phyloP scores from a whole-genome alignment of 2,888 invertebrate species.

The Gortyna flavago region DNA sequence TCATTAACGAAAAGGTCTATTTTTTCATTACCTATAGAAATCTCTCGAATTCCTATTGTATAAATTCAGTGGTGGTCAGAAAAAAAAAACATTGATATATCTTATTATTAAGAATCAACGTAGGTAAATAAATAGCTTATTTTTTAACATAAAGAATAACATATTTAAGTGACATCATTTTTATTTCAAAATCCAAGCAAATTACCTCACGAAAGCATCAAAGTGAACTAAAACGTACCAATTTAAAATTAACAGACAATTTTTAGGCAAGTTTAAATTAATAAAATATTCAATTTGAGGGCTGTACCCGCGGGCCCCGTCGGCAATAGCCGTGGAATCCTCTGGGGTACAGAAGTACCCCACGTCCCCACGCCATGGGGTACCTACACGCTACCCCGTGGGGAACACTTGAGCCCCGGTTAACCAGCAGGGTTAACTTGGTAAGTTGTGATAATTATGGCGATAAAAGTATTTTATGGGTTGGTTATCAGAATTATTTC shows the following conservation, averaged over 20 bases:
- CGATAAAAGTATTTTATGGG: conserved; percentile 73
- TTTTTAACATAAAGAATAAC: too few relatives aligned
- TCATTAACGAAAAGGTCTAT: too few relatives aligned
- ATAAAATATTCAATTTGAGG: conserved; percentile 84
- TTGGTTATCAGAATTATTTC: conserved; percentile 58
- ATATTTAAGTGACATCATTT: too few relatives aligned
- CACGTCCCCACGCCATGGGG: conserved; percentile 63
- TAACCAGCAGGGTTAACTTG: conserved; percentile 69
- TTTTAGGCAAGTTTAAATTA: conserved; percentile 76
- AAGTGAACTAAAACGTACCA: conserved; percentile 45
- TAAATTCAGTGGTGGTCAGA: too few relatives aligned
- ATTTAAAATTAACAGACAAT: conserved; percentile 72
- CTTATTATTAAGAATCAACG: too few relatives aligned
- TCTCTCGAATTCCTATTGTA: too few relatives aligned
- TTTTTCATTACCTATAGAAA: too few relatives aligned
- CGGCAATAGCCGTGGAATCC: conserved; percentile 78
- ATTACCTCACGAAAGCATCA: conserved; percentile 18
- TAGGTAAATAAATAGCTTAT: too few relatives aligned
- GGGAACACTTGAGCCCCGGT: conserved; percentile 83
- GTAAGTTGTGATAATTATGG: conserved; percentile 76
- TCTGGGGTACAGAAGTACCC: conserved; percentile 68
- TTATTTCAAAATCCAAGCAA: background rate
- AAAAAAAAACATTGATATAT: too few relatives aligned
- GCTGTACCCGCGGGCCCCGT: conserved; percentile 67
- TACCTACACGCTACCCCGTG: conserved; percentile 82